A percentile compares a stretch with the other conserved stretches of the same genome.
These are phyloP conservation scores for Trachymyrmex septentrionalis DNA, from an alignment of 1,140 invertebrate species.

Conservation along the genomic window DNA sequence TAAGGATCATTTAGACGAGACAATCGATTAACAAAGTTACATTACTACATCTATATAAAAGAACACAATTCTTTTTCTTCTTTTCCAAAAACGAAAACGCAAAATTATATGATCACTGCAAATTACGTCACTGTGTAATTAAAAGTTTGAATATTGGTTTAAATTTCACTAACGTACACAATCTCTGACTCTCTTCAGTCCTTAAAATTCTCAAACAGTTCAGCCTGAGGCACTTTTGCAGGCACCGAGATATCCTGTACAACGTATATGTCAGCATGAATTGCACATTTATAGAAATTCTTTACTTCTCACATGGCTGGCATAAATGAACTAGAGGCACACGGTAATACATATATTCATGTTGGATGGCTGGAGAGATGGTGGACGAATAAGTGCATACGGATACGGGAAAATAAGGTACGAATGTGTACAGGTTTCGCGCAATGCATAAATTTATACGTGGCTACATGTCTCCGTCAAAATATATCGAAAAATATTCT, in stretches of 20 bases:
- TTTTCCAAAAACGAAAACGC: not conserved
- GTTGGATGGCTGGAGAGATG: constrained; percentile 9
- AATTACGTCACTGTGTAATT: not conserved
- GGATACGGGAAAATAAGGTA: constrained; percentile 15
- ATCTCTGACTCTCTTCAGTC: not conserved
- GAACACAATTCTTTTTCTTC: not conserved
- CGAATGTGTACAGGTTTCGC: constrained; percentile 22
- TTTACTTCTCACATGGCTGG: constrained; percentile 10
- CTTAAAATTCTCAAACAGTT: not conserved
- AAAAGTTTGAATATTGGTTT: constrained; percentile 7
- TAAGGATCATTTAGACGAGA: not conserved
- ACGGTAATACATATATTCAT: constrained; percentile 57
- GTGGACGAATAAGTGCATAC: constrained; percentile 40
- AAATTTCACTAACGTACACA: constrained; percentile 27
- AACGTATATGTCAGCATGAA: not conserved
- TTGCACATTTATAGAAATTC: constrained; percentile 47
- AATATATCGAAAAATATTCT: constrained; percentile 25
- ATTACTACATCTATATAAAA: not conserved
- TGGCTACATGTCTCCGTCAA: not conserved
- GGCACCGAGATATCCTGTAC: not conserved
- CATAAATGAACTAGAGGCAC: constrained; percentile 39
- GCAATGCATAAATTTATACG: constrained; percentile 46
- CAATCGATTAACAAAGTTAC: not conserved
- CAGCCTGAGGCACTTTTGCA: not conserved
- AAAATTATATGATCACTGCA: not conserved